phyloP scores from a whole-genome alignment of 2,797 vertebrate genomes.

The Spheniscus humboldti region DNA sequence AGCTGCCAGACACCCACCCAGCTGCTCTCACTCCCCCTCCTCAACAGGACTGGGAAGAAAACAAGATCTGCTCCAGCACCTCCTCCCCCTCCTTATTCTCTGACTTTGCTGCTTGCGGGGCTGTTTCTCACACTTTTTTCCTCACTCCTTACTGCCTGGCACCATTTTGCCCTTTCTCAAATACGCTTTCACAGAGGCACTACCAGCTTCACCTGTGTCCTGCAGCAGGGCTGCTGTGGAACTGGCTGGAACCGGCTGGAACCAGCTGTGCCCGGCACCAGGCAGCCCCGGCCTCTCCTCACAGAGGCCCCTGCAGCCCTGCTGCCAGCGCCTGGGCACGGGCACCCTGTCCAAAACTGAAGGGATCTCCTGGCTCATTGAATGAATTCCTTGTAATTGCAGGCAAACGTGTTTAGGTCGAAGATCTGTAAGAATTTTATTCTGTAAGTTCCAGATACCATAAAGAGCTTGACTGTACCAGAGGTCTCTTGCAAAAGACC shows the following conservation, averaged over 20 bases:
- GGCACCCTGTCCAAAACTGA: rapidly evolving
- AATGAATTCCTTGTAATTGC: not conserved
- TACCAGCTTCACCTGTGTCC: not conserved
- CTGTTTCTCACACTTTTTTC: not conserved
- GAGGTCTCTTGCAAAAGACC: not conserved
- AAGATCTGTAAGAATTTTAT: not conserved
- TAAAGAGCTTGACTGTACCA: not conserved
- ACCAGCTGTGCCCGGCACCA: rapidly evolving
- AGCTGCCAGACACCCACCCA: not conserved
- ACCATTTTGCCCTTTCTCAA: not conserved
- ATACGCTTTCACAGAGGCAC: not conserved
- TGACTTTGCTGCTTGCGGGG: not conserved
- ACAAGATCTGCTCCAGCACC: not conserved
- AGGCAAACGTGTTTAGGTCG: not conserved
- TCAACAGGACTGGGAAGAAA: not conserved
- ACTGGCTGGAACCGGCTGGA: rapidly evolving
- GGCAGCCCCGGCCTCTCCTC: not conserved
- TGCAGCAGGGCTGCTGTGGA: not conserved
- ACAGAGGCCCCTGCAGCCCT: not conserved
- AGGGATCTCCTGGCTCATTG: not conserved
- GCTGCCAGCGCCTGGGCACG: not conserved
- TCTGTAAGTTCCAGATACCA: not conserved
- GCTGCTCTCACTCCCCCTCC: not conserved
- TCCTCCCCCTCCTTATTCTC: not conserved
- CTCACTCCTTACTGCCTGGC: not conserved